Evolutionary conservation across 2,113 vertebrate genomes (phyloP).

Genomic region (Lethenteron reissneri): DNA sequence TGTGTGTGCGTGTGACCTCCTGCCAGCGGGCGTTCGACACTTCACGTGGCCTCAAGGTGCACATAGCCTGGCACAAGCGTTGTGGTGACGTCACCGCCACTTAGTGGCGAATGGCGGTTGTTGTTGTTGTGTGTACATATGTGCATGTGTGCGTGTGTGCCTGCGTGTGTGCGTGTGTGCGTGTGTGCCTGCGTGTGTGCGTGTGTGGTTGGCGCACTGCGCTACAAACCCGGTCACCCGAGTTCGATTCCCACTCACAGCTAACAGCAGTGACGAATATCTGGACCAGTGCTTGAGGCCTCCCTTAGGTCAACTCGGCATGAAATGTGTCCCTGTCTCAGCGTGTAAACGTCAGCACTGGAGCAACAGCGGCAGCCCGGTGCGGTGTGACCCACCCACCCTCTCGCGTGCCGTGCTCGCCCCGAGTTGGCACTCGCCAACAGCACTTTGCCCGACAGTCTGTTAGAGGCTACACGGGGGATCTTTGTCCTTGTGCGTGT

Average conservation of each 20-base stretch:
- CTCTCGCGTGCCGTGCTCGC: background rate
- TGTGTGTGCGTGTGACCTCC: background rate
- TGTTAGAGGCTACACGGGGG: too few species aligned
- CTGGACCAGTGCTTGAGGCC: too few species aligned
- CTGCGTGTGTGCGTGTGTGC: too few species aligned
- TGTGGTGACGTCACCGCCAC: conserved; percentile 6
- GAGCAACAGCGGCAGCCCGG: background rate
- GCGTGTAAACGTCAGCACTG: background rate
- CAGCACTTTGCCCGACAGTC: too few species aligned
- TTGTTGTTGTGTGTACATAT: background rate
- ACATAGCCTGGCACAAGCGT: too few species aligned
- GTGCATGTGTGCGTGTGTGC: too few species aligned
- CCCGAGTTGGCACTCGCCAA: background rate
- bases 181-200: too few species aligned
- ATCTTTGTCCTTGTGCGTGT: conserved; percentile 12
- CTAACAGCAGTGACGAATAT: too few species aligned
- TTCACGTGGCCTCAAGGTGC: too few species aligned
- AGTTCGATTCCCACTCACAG: too few species aligned
- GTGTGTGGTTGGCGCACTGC: too few species aligned
- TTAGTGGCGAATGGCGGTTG: conserved; percentile 7
- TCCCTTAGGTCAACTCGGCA: background rate
- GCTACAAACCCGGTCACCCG: too few species aligned
- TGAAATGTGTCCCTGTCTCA: background rate
- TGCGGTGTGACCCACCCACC: background rate
- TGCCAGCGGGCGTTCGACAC: background rate